These are phyloP conservation scores for Watsonalla cultraria DNA, from an alignment of 2,888 invertebrate species.

Conservation along the genomic window DNA sequence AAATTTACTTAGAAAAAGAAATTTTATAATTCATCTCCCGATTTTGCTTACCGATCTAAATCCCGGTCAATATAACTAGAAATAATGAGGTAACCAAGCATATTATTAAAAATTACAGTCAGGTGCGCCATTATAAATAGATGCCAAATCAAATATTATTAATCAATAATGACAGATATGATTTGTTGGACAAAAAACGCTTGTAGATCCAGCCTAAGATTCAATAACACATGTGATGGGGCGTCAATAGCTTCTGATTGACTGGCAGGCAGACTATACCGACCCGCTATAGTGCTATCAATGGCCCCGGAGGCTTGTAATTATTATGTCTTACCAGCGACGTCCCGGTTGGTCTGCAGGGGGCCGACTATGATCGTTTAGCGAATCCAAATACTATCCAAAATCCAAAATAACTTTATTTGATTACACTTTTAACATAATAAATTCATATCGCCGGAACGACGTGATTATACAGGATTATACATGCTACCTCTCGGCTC, in stretches of 20 bases:
- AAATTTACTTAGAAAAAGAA: no score
- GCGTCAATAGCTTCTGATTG: conserved; percentile 18
- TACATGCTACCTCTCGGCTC: no score
- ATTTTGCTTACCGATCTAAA: neutral
- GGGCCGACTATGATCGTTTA: no score
- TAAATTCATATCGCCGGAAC: no score
- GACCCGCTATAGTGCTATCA: neutral
- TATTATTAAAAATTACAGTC: neutral
- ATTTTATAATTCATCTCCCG: no score
- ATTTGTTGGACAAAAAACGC: conserved; percentile 1
- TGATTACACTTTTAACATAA: no score
- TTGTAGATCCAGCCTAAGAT: neutral
- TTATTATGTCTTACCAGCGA: neutral
- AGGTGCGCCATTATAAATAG: neutral
- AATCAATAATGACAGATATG: neutral
- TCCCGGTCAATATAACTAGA: neutral
- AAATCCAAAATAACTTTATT: no score
- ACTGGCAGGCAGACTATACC: conserved; percentile 9
- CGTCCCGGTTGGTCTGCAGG: no score
- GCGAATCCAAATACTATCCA: no score
- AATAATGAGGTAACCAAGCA: neutral
- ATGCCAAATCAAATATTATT: neutral
- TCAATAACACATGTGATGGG: conserved; percentile 12
- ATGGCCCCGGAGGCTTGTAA: neutral
- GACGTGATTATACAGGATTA: no score